phyloP scores from a whole-genome alignment of 2,113 vertebrate species.

The Cichladusa arquata region DNA sequence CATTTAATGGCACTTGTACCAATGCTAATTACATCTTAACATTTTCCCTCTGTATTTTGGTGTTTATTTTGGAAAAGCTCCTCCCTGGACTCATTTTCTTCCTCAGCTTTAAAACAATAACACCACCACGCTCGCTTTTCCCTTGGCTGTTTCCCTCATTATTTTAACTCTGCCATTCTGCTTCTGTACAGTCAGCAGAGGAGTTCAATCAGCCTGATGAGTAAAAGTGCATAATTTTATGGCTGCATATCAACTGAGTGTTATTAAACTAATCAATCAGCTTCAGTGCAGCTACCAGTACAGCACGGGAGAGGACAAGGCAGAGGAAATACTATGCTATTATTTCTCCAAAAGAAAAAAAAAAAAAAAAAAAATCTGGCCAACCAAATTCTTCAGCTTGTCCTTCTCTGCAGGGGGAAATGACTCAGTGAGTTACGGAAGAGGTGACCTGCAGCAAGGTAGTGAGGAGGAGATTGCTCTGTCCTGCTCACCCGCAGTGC shows the following conservation, averaged over 20 bases:
- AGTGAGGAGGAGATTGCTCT: background rate
- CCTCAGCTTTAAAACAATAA: constrained; percentile 54
- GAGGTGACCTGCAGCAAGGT: background rate
- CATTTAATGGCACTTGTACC: constrained; percentile 14
- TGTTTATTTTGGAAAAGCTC: constrained; percentile 64
- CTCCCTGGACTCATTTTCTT: constrained; percentile 58
- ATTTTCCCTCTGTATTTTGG: constrained; percentile 52
- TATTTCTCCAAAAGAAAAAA: background rate
- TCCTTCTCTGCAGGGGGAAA: background rate
- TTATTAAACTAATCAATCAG: constrained; percentile 72
- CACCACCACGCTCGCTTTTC: constrained; percentile 11
- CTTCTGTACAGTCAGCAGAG: constrained; percentile 61
- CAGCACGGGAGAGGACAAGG: background rate
- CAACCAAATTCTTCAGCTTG: background rate
- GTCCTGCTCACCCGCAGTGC: background rate
- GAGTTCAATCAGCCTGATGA: constrained; percentile 71
- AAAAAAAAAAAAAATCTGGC: background rate
- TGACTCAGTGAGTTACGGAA: background rate
- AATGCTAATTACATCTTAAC: constrained; percentile 54
- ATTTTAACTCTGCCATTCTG: constrained; percentile 52
- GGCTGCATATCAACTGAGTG: constrained; percentile 66
- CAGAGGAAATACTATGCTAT: constrained; percentile 11
- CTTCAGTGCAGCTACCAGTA: constrained; percentile 46
- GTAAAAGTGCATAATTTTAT: constrained; percentile 70
- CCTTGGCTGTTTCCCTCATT: constrained; percentile 50